Evolutionary conservation across 2,113 vertebrate genomes (phyloP).

Genomic region (Erythrolamprus reginae): DNA sequence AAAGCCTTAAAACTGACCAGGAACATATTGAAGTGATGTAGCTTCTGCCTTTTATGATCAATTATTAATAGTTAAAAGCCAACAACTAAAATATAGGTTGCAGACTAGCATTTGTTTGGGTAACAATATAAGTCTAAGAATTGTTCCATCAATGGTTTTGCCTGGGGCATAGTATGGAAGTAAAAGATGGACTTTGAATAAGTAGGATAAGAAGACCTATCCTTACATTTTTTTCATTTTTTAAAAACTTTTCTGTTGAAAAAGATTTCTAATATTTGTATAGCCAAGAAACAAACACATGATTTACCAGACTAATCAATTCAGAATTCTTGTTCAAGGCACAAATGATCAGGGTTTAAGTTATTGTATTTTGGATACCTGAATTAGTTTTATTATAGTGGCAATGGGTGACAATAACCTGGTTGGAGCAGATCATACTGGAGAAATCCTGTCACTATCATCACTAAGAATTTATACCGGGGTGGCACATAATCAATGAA

Average conservation of each 20-base stretch:
- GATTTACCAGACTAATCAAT: neutral
- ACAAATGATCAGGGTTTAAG: neutral
- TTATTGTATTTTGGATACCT: neutral
- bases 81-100: neutral
- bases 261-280: neutral
- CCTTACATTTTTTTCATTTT: neutral
- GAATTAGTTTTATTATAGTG: neutral
- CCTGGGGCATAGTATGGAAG: neutral
- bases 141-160: neutral
- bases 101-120: neutral
- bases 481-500: neutral
- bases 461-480: neutral
- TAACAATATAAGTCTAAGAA: neutral
- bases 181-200: neutral
- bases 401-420: neutral
- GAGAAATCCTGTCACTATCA: neutral
- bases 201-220: neutral
- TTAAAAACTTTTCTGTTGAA: neutral
- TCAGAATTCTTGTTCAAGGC: neutral
- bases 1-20: neutral
- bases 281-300: neutral
- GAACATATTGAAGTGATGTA: neutral
- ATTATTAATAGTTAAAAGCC: neutral
- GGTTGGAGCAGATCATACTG: neutral
- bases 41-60: neutral